Evolutionary conservation across 2,888 invertebrate genomes (phyloP).

Genomic region (Brachycybe producta): DNA sequence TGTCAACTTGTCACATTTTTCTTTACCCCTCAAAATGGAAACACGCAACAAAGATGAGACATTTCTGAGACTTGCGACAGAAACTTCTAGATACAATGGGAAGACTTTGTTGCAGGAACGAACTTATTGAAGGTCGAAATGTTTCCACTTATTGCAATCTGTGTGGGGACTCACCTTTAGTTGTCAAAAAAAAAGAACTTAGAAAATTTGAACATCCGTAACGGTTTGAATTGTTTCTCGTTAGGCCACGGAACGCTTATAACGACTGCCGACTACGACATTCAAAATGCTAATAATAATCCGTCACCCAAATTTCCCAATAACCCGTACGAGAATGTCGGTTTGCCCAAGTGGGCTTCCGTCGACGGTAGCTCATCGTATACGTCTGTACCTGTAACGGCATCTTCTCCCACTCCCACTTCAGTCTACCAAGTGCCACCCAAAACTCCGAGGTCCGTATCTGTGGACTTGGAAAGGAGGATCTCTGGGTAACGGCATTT

Average conservation of each 20-base stretch:
- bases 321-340: conserved; percentile 15
- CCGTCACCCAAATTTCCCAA: conserved; percentile 17
- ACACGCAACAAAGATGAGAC: too few species aligned
- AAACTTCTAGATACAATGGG: too few species aligned
- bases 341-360: conserved; percentile 12
- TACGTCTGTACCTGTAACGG: neutral
- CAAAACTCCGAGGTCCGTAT: conserved; percentile 7
- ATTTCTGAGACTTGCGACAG: too few species aligned
- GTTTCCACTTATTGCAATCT: too few species aligned
- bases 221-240: neutral
- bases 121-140: too few species aligned
- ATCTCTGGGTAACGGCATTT: neutral
- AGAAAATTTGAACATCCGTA: neutral
- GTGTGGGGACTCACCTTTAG: too few species aligned
- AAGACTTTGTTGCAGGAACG: too few species aligned
- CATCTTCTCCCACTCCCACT: neutral
- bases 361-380: conserved; percentile 12
- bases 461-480: conserved; percentile 5
- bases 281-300: conserved; percentile 21
- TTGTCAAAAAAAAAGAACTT: neutral
- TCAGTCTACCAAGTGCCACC: conserved; percentile 6
- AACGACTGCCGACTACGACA: conserved; percentile 19
- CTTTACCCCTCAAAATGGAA: too few species aligned
- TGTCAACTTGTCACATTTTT: too few species aligned
- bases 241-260: conserved; percentile 22